Conservation (phyloP, 92 coral and sea anemone species). For the Hydrozoanthus gracilis region DNA sequence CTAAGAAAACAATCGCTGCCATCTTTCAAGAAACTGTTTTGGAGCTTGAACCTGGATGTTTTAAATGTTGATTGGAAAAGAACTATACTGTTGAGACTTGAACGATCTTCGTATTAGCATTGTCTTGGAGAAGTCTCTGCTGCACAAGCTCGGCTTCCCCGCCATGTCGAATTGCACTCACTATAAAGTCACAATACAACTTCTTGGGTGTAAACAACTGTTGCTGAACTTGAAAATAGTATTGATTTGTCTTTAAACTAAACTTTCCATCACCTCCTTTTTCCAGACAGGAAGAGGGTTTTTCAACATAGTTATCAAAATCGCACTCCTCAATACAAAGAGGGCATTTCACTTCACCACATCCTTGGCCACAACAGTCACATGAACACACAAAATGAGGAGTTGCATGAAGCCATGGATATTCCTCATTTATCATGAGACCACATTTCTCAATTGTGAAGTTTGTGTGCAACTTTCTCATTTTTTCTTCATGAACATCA, state of each 20-base stretch:
- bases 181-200: conserved; percentile 41
- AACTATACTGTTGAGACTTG: no score
- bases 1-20: no score
- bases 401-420: conserved; percentile 71
- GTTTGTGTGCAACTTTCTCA: conserved; percentile 42
- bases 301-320: conserved; percentile 39
- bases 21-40: no score
- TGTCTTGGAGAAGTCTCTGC: no score
- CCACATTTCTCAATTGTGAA: conserved; percentile 58
- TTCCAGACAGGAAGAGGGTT: conserved; percentile 44
- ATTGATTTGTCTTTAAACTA: not conserved
- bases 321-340: conserved; percentile 51
- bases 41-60: no score
- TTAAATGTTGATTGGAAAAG: no score
- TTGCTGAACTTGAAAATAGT: conserved; percentile 61
- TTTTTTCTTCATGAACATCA: conserved; percentile 38
- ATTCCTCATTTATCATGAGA: conserved; percentile 49
- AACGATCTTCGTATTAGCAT: no score
- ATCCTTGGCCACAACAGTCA: conserved; percentile 76
- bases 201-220: conserved; percentile 55
- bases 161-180: not conserved
- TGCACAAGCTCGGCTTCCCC: not conserved
- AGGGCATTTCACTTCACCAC: conserved; percentile 81
- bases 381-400: conserved; percentile 69
- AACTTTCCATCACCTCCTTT: conserved; percentile 19